Base-by-base conservation (phyloP, 2,888 invertebrate genomes). In the Drosophila quinaria region DNA sequence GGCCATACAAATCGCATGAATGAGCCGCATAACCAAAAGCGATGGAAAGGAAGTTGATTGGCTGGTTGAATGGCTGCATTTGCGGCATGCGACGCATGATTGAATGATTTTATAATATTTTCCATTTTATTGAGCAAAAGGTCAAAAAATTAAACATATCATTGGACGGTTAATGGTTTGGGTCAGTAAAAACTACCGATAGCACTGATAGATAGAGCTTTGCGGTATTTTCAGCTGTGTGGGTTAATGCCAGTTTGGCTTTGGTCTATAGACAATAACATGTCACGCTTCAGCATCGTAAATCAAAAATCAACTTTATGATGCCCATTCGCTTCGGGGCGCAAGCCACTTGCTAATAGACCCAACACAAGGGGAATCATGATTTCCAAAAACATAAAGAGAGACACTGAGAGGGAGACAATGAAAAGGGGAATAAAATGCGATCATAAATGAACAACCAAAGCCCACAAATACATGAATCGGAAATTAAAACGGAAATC, bases 21-120 rank as follows among this genome's bases (percentile, higher is more conserved):
- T 83, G 71, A 74, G 51, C 64, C 81, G 68, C 81, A 74, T 49
- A 55, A 56, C 55, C 46, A 39, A 51, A 29, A 29, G 15, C 22
- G 49, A 49, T 19, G 37, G 37, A 15, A 15, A 35, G 22, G 33
- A 17, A 17, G 42, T 37, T 39, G 62, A 42, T 67, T 50, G 59
- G 19, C 13, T 44, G 46, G 29, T 52, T 54, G 39, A 19, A 9
- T 29, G 54, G 29, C 41, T 59, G 74, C 50, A 59, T 54, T 71
- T 65, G 41, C 39, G 81, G 72, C 65, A 68, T 78, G 74, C 63
- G 70, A 41, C 55, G 72, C 82, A 85, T 83, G 83, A 81, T 84
- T 87, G 78, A 82, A 68, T 82, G 85, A 81, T 85, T 83, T 77
- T 74, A 80, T 74, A 88, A 84, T 78, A 70, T 73, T 88, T 74